Conservation (phyloP, 2,888 invertebrate genomes). For the Cyrtodaria siliqua region DNA sequence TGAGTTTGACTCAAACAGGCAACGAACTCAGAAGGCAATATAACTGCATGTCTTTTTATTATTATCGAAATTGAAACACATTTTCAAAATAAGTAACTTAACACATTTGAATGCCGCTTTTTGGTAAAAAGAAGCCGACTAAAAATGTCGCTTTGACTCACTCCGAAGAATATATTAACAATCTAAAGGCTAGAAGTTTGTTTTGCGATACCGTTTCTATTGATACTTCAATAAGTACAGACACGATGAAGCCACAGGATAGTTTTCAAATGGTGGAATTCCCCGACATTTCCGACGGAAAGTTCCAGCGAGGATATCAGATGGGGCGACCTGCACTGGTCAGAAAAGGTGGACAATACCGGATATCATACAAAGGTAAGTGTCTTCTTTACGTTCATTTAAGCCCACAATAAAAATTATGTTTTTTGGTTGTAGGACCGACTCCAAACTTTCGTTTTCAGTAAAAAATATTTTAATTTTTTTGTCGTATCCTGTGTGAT, state of each 20-base stretch:
- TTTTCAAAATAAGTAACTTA: background rate
- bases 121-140: constrained; percentile 9
- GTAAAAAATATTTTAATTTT: no score
- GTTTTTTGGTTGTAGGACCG: no score
- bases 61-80: background rate
- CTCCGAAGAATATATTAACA: constrained; percentile 13
- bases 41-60: no score
- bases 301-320: constrained; percentile 64
- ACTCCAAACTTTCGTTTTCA: no score
- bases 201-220: background rate
- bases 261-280: constrained; percentile 68
- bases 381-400: background rate
- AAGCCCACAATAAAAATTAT: no score
- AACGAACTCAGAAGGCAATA: no score
- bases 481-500: no score
- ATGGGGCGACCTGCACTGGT: constrained; percentile 88
- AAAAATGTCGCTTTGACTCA: constrained; percentile 21
- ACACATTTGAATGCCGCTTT: constrained; percentile 18
- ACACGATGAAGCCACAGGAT: constrained; percentile 50
- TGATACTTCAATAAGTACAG: background rate
- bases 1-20: background rate
- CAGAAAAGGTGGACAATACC: constrained; percentile 98
- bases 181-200: constrained; percentile 5
- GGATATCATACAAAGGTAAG: constrained; percentile 95
- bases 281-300: constrained; percentile 51